Conservation (phyloP, 2,113 vertebrate species). For the Cyphomyrus discorhynchus region DNA sequence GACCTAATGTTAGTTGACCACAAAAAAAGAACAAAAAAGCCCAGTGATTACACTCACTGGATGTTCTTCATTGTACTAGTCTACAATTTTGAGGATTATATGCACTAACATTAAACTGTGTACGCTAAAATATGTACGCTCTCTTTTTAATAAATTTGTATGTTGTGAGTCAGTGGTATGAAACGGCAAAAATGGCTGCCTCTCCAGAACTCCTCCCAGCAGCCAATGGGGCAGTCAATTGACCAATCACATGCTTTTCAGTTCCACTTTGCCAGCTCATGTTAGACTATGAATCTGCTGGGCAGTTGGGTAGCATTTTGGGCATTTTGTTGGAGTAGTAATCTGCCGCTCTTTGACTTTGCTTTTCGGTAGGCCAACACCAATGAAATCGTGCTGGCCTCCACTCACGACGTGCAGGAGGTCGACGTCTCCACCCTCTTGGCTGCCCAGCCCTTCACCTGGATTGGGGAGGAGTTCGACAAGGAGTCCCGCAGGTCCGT, state of each 20-base stretch:
- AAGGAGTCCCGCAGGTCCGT: constrained; percentile 88
- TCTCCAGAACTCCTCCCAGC: not conserved
- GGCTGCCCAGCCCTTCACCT: constrained; percentile 84
- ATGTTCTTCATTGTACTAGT: not conserved
- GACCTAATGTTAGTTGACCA: not conserved
- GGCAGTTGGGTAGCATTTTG: not conserved
- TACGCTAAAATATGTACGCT: not conserved
- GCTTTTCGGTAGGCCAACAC: constrained; percentile 68
- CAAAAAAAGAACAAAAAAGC: not conserved
- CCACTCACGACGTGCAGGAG: constrained; percentile 95
- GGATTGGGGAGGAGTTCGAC: constrained; percentile 96
- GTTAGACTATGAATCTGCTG: not conserved
- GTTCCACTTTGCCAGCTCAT: not conserved
- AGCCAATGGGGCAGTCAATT: not conserved
- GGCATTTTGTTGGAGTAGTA: not conserved
- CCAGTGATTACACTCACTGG: not conserved
- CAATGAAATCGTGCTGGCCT: constrained; percentile 92
- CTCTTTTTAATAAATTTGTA: not conserved
- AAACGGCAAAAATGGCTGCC: not conserved
- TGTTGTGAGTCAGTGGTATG: not conserved
- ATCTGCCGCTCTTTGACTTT: constrained; percentile 23
- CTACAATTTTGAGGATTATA: not conserved
- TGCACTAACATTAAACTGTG: not conserved
- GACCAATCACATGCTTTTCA: not conserved
- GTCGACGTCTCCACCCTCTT: constrained; percentile 86